Evolutionary conservation across 2,113 vertebrate genomes (phyloP).

Genomic region (Nyctereutes procyonoides): DNA sequence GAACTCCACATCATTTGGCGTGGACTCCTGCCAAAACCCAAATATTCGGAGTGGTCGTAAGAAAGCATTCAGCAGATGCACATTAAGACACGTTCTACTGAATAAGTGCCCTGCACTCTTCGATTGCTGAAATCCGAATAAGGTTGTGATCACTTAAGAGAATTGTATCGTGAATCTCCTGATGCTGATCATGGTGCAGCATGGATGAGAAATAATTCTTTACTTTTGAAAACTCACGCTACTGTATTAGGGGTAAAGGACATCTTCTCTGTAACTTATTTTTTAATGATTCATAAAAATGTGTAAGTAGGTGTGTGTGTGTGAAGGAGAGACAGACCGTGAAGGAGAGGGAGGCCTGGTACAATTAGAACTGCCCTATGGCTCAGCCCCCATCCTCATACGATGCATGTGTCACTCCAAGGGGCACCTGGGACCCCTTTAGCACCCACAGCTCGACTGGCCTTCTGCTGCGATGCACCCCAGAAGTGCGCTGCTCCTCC

Average conservation of each 20-base stretch:
- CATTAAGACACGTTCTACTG: neutral
- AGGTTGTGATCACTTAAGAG: neutral
- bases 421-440: no score
- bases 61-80: neutral
- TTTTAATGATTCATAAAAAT: neutral
- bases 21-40: rapidly evolving
- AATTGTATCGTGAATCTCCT: neutral
- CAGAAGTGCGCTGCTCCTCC: no score
- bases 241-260: neutral
- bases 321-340: neutral
- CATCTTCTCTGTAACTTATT: neutral
- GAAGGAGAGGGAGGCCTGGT: rapidly evolving
- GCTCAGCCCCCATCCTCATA: neutral
- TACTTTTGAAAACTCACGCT: neutral
- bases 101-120: neutral
- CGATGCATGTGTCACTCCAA: rapidly evolving
- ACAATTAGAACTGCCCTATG: rapidly evolving
- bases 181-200: rapidly evolving
- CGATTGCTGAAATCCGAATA: neutral
- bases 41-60: neutral
- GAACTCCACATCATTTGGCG: rapidly evolving
- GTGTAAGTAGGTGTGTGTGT: neutral
- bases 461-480: neutral
- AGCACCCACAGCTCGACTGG: rapidly evolving
- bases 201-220: neutral